Conservation (phyloP, 2,888 invertebrate genomes). For the Girardia tigrina region DNA sequence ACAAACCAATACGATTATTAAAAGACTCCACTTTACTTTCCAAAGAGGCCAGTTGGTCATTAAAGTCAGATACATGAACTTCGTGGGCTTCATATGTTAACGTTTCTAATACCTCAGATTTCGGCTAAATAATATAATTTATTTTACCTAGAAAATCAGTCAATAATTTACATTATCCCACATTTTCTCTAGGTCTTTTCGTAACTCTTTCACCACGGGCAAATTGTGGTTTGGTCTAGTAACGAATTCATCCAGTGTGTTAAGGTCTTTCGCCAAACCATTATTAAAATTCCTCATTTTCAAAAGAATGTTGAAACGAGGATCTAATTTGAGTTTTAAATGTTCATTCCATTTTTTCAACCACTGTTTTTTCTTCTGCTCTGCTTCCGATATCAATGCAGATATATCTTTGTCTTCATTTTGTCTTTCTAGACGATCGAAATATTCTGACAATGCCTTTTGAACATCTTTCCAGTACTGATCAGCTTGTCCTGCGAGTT, state of each 20-base stretch:
- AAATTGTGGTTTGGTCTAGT: not conserved
- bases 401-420: not conserved
- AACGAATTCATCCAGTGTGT: not conserved
- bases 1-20: not conserved
- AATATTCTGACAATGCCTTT: not conserved
- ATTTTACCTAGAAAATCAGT: no score
- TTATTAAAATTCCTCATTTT: not conserved
- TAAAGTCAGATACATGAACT: not conserved
- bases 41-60: not conserved
- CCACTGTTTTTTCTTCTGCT: not conserved
- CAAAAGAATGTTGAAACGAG: not conserved
- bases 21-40: not conserved
- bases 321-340: not conserved
- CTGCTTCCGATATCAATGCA: not conserved
- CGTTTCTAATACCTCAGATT: not conserved
- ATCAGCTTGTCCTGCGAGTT: not conserved
- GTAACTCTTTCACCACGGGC: not conserved
- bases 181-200: not conserved
- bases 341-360: not conserved
- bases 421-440: not conserved
- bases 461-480: not conserved
- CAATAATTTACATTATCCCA: no score
- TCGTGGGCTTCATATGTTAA: not conserved
- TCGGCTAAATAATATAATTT: no score
- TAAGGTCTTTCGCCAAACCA: not conserved